phyloP scores from a whole-genome alignment of 2,888 invertebrate genomes.

The Odontothrips loti region DNA sequence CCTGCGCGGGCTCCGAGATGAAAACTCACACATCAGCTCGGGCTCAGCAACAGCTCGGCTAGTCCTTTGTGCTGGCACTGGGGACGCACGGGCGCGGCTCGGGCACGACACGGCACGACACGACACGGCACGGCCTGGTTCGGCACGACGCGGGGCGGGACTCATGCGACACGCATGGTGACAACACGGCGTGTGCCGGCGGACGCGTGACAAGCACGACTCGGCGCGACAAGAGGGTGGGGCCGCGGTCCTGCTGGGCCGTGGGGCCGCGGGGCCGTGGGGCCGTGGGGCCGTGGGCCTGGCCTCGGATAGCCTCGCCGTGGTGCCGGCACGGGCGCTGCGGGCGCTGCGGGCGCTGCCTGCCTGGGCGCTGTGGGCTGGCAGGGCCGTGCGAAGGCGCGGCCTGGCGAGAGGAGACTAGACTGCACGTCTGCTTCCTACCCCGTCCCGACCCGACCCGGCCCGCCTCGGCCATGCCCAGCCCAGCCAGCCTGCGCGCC shows the following conservation, averaged over 20 bases:
- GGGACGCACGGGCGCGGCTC: background rate
- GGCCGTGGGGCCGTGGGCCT: background rate
- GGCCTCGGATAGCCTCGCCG: no score
- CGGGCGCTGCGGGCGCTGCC: background rate
- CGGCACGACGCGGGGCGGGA: background rate
- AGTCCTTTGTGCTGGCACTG: background rate
- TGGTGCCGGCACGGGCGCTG: background rate
- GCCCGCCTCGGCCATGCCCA: background rate
- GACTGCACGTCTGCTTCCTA: conserved; percentile 8
- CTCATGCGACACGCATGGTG: background rate
- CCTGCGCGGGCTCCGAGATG: background rate
- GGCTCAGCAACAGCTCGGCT: background rate
- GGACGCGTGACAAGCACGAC: background rate
- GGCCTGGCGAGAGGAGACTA: background rate
- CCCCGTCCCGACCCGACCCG: background rate
- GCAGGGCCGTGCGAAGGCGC: background rate
- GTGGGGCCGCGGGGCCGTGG: background rate
- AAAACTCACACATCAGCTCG: conserved; percentile 12
- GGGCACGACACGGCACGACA: background rate
- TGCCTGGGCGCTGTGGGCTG: background rate
- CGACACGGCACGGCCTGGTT: background rate
- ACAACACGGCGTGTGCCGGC: background rate
- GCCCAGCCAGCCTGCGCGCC: background rate
- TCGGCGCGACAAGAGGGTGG: background rate
- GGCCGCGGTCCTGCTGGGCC: background rate